Base-by-base conservation (phyloP, 2,888 invertebrate species). In the Drosophila quinaria region DNA sequence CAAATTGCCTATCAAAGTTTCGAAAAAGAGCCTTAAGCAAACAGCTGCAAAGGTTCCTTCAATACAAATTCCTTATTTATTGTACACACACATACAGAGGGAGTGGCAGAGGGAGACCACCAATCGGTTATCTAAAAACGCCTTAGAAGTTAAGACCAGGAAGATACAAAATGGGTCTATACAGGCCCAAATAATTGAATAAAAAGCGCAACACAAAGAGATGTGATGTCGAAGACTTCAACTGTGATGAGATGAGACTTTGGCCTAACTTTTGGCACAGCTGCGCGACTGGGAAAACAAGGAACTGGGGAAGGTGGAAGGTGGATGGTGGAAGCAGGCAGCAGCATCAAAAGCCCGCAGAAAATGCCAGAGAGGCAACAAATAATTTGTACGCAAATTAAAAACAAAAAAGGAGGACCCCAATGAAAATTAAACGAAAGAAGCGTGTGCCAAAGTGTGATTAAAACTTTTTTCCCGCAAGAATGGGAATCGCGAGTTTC, bases 361-460 rank as follows among this genome's bases (percentile, higher is more conserved):
- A 71, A 78, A 80, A 63, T 66, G 62, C 60, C 66, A 51, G 4
- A 65, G 72, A 72, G 69, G 67, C 74, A 65, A 59, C 81, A 76
- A 75, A 84, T 87, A 82, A 83, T 88, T 87, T 87, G 73, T 78
- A 84, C 81, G 87, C 84, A 85, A 85, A 89, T 89, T 85, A 89
- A 89, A 84, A 84, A 68, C 66, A 72, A 78, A 68, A 68, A 47
- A 62, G 41, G n/a, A 42, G 64, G 68, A 51, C 65, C 67, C 58
- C 59, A 80, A 71, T 63, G 77, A 70, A 76, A 87, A 87, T 87
- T 75, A 75, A 86, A 89, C 75, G 85, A 75, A 77, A 73, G 73
- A 70, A 81, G 81, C 82, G 82, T 72, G 77, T 72, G 77, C 79
- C 79, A 76, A 85, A 84, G 85, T 86, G 87, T 87, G 85, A 86